A percentile compares a stretch with the other conserved stretches of the same genome.
Evolutionary conservation across 2,797 vertebrate genomes (phyloP).

Genomic region (Monodelphis domestica): DNA sequence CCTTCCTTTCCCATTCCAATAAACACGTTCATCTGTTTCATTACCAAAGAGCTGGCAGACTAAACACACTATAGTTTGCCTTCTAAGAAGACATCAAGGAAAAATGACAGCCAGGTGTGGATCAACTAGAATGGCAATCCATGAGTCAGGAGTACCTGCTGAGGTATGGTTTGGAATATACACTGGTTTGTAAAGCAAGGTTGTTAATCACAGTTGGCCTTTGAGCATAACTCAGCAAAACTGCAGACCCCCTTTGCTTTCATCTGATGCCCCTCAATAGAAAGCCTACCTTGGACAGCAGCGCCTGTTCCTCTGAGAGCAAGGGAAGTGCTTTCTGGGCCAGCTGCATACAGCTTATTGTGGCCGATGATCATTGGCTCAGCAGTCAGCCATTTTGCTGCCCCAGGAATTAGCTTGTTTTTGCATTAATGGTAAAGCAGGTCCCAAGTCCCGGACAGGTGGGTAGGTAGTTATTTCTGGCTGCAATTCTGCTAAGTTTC

Average conservation of each 20-base stretch:
- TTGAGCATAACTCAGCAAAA: slow-evolving; percentile 29
- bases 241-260: slow-evolving; percentile 21
- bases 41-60: slow-evolving; percentile 31
- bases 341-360: slow-evolving; percentile 59
- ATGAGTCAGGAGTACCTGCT: slow-evolving; percentile 13
- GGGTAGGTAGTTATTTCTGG: slow-evolving; percentile 65
- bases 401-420: slow-evolving; percentile 52
- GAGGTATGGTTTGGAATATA: background rate
- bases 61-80: background rate
- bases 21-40: slow-evolving; percentile 24
- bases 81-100: slow-evolving; percentile 42
- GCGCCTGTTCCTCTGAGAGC: slow-evolving; percentile 37
- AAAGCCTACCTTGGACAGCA: slow-evolving; percentile 15
- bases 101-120: slow-evolving; percentile 1
- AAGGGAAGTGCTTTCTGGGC: slow-evolving; percentile 39
- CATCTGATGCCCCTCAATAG: slow-evolving; percentile 53
- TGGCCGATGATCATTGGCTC: slow-evolving; percentile 64
- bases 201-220: slow-evolving; percentile 17
- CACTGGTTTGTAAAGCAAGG: slow-evolving; percentile 45
- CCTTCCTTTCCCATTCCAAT: slow-evolving; percentile 32
- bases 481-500: slow-evolving; percentile 63
- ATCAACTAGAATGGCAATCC: slow-evolving; percentile 16
- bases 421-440: slow-evolving; percentile 56
- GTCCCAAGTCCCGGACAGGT: slow-evolving; percentile 48
- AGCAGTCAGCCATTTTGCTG: slow-evolving; percentile 26